Evolutionary conservation across 2,113 vertebrate genomes (phyloP).

Genomic region (Heterotilapia buettikoferi): DNA sequence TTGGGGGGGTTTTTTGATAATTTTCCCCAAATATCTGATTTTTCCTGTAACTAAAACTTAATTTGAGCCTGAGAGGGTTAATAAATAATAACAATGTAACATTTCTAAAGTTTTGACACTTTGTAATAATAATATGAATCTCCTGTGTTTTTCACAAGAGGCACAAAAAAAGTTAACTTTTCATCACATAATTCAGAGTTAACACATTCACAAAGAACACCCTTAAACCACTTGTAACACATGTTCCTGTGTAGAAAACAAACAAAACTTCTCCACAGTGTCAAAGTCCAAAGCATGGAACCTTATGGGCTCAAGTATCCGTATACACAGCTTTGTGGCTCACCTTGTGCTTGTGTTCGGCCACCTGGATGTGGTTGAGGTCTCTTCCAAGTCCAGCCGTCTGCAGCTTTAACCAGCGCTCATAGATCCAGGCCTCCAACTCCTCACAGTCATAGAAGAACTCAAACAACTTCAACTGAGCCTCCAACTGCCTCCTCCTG

Average conservation of each 20-base stretch:
- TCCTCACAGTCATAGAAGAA: constrained; percentile 83
- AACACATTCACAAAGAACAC: background rate
- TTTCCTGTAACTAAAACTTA: no score
- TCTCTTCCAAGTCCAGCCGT: constrained; percentile 66
- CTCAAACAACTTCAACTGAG: constrained; percentile 73
- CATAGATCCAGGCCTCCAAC: constrained; percentile 77
- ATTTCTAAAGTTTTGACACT: background rate
- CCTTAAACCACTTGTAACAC: background rate
- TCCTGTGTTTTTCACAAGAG: background rate
- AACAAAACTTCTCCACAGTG: background rate
- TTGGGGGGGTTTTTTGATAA: no score
- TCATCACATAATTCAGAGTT: background rate
- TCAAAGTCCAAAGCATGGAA: background rate
- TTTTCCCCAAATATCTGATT: no score
- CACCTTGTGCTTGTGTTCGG: constrained; percentile 84
- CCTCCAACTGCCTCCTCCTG: constrained; percentile 78
- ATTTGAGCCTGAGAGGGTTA: no score
- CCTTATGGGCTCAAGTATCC: background rate
- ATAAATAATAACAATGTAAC: background rate
- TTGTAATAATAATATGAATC: background rate
- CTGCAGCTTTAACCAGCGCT: constrained; percentile 71
- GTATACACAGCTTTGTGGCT: background rate
- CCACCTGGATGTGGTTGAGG: constrained; percentile 72
- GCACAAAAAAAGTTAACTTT: background rate
- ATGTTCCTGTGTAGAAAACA: background rate